phyloP scores from a whole-genome alignment of 2,113 vertebrate species.

The Paramormyrops kingsleyae region DNA sequence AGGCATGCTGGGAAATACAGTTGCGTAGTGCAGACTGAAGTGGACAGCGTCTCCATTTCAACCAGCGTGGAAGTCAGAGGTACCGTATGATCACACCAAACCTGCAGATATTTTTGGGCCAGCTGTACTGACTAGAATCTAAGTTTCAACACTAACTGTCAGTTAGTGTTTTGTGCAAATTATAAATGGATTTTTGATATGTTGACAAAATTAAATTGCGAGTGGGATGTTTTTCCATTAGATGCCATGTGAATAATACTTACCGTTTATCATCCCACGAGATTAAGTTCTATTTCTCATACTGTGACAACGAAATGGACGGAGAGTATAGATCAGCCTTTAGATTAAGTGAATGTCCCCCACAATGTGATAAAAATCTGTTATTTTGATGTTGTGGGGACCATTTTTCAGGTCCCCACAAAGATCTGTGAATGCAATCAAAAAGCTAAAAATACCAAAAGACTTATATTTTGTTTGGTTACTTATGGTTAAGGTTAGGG shows the following conservation, averaged over 20 bases:
- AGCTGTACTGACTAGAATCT: not conserved
- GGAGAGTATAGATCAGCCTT: not conserved
- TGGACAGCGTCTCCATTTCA: slow-evolving; percentile 83
- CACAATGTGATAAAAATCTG: not conserved
- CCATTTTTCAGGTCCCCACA: not conserved
- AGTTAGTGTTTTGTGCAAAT: not conserved
- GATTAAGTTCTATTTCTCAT: not conserved
- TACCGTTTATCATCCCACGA: not conserved
- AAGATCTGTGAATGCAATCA: not conserved
- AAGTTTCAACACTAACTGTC: not conserved
- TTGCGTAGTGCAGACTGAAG: slow-evolving; percentile 85
- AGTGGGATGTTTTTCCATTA: not conserved
- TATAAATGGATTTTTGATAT: not conserved
- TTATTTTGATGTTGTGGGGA: not conserved
- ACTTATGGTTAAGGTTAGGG: not conserved
- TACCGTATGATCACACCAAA: slow-evolving; percentile 38
- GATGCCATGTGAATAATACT: not conserved
- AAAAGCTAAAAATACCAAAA: not conserved
- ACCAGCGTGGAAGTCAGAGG: slow-evolving; percentile 89
- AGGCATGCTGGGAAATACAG: slow-evolving; percentile 89
- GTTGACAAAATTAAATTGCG: not conserved
- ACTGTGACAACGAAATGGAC: not conserved
- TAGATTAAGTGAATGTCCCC: not conserved
- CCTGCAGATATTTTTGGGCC: not conserved
- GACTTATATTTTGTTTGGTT: not conserved